These are phyloP conservation scores for Botrylloides violaceus DNA, from an alignment of 23 tunicate genomes.

Conservation along the genomic window DNA sequence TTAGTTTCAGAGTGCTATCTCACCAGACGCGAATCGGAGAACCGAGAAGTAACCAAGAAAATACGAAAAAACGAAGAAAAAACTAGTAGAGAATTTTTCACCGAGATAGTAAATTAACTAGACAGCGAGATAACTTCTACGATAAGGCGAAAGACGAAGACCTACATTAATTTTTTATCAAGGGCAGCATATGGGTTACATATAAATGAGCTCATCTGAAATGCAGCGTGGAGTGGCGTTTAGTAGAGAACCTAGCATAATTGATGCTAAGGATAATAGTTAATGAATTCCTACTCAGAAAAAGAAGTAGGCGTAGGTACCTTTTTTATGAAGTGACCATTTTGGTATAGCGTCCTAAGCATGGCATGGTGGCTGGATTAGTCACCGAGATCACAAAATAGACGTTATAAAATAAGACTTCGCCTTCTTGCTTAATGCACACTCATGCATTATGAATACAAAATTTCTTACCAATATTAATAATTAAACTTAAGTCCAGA, in stretches of 20 bases:
- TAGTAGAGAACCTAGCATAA: slow-evolving; percentile 27
- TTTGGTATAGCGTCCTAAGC: not conserved
- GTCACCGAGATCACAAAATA: slow-evolving; percentile 22
- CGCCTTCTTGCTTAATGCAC: slow-evolving; percentile 22
- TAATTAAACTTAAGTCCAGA: slow-evolving; percentile 23
- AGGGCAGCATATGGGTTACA: slow-evolving; percentile 32
- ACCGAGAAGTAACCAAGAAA: not conserved
- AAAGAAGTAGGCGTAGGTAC: not conserved
- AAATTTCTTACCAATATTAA: slow-evolving; percentile 30
- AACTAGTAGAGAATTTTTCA: not conserved
- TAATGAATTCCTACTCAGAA: slow-evolving; percentile 18
- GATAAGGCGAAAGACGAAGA: slow-evolving; percentile 15
- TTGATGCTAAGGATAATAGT: slow-evolving; percentile 24
- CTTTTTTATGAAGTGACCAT: not conserved
- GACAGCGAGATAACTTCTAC: slow-evolving; percentile 15
- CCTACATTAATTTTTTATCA: slow-evolving; percentile 26
- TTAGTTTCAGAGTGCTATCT: not conserved
- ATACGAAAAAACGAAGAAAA: not conserved
- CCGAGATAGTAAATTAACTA: slow-evolving; percentile 22
- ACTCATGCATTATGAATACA: slow-evolving; percentile 28
- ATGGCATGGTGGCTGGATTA: not conserved
- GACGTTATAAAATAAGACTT: slow-evolving; percentile 1
- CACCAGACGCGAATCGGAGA: slow-evolving; percentile 1
- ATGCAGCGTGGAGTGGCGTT: slow-evolving; percentile 13
- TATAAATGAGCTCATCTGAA: slow-evolving; percentile 15